Percentiles rank a stretch among this genome's conserved stretches.
phyloP scores from a whole-genome alignment of 2,113 vertebrate species.

The Octodon degus region DNA sequence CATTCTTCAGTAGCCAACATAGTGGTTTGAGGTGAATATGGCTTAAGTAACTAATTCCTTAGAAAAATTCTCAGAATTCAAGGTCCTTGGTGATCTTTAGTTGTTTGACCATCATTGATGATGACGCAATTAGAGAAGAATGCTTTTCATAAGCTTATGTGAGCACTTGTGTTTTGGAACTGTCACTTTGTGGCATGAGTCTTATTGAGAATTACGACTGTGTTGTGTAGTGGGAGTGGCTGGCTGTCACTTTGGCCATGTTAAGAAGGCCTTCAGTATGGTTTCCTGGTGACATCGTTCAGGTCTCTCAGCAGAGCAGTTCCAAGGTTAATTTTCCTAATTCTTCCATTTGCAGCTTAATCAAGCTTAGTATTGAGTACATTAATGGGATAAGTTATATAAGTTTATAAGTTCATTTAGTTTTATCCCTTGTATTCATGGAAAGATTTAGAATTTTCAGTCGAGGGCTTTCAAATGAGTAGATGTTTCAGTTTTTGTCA shows the following conservation, averaged over 20 bases:
- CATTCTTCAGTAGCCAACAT: background rate
- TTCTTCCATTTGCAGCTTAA: background rate
- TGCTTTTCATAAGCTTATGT: background rate
- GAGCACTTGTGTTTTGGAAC: background rate
- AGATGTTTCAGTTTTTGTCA: background rate
- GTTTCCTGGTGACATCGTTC: background rate
- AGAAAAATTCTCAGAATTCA: background rate
- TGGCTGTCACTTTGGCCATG: background rate
- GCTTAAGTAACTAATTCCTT: background rate
- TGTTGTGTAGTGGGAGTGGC: background rate
- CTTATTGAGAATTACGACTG: background rate
- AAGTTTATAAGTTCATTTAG: background rate
- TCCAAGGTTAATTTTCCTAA: background rate
- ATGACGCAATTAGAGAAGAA: background rate
- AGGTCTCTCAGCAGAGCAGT: background rate
- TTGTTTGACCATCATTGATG: background rate
- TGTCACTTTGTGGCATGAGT: background rate
- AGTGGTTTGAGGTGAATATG: background rate
- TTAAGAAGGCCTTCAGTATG: background rate
- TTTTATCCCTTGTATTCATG: background rate
- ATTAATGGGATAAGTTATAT: background rate
- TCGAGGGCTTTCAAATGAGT: background rate
- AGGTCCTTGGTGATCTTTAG: background rate
- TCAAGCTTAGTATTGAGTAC: background rate
- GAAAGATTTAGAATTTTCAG: background rate